Conservation (phyloP, 2,888 invertebrate species). For the Melanchra persicariae region DNA sequence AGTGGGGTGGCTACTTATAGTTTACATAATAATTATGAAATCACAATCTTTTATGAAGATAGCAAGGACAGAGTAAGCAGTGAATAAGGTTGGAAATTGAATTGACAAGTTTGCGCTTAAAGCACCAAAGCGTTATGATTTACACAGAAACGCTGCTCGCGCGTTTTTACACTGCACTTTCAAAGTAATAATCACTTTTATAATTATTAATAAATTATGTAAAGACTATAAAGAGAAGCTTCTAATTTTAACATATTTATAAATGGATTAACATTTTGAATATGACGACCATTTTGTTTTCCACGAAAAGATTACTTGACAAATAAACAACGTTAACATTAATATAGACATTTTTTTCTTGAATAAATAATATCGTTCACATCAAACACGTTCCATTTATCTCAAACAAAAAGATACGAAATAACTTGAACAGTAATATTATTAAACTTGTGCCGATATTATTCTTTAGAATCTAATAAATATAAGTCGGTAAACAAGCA, state of each 20-base stretch:
- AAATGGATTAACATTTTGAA: too few relatives aligned
- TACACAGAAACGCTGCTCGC: too few relatives aligned
- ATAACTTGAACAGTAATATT: conserved; percentile 18
- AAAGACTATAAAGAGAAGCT: too few relatives aligned
- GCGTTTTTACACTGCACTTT: too few relatives aligned
- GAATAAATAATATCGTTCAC: conserved; percentile 4
- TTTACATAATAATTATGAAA: too few relatives aligned
- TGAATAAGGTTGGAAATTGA: neutral
- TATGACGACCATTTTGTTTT: too few relatives aligned
- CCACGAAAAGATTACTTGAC: neutral
- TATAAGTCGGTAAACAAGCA: conserved; percentile 45
- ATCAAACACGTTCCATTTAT: neutral
- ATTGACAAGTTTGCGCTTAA: neutral
- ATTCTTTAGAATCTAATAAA: conserved; percentile 44
- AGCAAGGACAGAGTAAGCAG: neutral
- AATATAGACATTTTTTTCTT: neutral
- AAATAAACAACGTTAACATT: neutral
- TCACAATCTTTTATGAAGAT: too few relatives aligned
- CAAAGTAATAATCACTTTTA: too few relatives aligned
- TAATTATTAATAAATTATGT: too few relatives aligned
- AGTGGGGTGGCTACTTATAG: too few relatives aligned
- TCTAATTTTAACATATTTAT: too few relatives aligned
- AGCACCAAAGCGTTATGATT: too few relatives aligned
- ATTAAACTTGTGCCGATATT: conserved; percentile 44
- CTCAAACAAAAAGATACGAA: neutral